Percentiles rank a stretch among this genome's conserved stretches.
phyloP scores from a whole-genome alignment of 1,140 invertebrate species.

The Gonioctena quinquepunctata region DNA sequence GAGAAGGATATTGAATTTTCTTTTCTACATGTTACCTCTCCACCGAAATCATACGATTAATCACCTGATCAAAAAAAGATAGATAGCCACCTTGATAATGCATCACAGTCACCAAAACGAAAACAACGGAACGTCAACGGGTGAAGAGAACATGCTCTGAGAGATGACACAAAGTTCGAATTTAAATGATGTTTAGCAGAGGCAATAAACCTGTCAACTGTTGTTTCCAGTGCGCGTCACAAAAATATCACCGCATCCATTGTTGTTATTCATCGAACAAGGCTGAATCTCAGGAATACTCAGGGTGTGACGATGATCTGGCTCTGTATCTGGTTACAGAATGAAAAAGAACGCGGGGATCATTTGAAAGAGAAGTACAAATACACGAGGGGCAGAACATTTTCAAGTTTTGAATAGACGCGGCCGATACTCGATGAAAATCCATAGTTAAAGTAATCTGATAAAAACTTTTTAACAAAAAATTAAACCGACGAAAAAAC shows the following conservation, averaged over 20 bases:
- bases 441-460: too few species aligned
- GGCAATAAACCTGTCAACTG: constrained; percentile 49
- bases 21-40: too few species aligned
- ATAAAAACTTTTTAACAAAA: too few species aligned
- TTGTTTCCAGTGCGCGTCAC: constrained; percentile 54
- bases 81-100: neutral
- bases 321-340: neutral
- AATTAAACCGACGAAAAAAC: too few species aligned
- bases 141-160: constrained; percentile 21
- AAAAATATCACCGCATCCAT: constrained; percentile 81
- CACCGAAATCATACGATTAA: too few species aligned
- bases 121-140: constrained; percentile 31
- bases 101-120: neutral
- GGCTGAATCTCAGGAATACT: constrained; percentile 5
- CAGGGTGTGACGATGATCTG: neutral
- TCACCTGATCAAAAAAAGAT: neutral
- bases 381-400: too few species aligned
- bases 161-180: constrained; percentile 49
- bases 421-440: too few species aligned
- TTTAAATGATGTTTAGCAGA: constrained; percentile 49
- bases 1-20: too few species aligned
- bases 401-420: too few species aligned
- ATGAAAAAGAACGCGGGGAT: neutral
- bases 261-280: constrained; percentile 15
- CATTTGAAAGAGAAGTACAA: too few species aligned